Conservation (phyloP, 2,113 vertebrate genomes). For the Ascaphus truei region DNA sequence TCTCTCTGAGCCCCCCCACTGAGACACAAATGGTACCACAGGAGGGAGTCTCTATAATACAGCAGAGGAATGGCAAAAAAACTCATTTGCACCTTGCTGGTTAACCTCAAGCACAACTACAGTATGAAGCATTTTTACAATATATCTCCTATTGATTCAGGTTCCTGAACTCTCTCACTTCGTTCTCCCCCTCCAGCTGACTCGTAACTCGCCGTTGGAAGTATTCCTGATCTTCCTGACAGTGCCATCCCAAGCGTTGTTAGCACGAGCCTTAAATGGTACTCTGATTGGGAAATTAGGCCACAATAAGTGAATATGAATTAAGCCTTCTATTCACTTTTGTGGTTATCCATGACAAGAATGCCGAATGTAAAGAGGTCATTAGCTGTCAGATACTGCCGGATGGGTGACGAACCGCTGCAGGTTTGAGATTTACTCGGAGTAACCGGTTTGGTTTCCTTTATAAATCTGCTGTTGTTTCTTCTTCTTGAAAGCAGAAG, state of each 20-base stretch:
- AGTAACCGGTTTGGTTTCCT: too few species aligned
- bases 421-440: too few species aligned
- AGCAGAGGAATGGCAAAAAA: background rate
- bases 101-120: background rate
- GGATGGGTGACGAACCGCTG: background rate
- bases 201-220: background rate
- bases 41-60: constrained; percentile 1
- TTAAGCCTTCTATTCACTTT: background rate
- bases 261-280: background rate
- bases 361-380: background rate
- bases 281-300: constrained; percentile 13
- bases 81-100: constrained; percentile 1
- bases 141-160: background rate
- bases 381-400: background rate
- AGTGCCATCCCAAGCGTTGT: background rate
- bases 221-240: background rate
- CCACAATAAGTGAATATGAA: constrained; percentile 27
- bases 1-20: constrained; percentile 15
- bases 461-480: too few species aligned
- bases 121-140: background rate
- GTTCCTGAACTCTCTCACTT: constrained; percentile 18
- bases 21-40: constrained; percentile 38
- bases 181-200: background rate
- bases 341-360: background rate
- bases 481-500: too few species aligned